phyloP scores from a whole-genome alignment of 2,113 vertebrate species.

The Carlito syrichta region DNA sequence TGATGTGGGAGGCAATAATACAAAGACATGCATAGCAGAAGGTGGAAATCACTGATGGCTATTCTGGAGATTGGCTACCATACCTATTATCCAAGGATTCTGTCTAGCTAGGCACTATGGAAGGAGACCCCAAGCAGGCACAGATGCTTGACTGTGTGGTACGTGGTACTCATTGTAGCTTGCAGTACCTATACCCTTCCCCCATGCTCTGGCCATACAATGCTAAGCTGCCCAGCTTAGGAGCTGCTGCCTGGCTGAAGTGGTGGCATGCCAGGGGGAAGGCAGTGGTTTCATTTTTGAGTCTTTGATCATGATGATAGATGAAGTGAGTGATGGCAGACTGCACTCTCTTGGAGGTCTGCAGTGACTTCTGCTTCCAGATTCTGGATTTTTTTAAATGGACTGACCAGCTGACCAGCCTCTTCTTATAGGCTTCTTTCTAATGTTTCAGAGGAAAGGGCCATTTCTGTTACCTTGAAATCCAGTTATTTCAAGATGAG shows the following conservation, averaged over 20 bases:
- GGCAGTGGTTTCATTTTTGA: slow-evolving; percentile 20
- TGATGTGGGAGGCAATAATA: not conserved
- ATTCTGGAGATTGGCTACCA: not conserved
- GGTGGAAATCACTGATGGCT: not conserved
- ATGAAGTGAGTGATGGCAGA: not conserved
- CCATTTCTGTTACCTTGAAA: slow-evolving; percentile 20
- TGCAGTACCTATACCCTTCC: not conserved
- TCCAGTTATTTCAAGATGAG: slow-evolving; percentile 5
- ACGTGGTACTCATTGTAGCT: not conserved
- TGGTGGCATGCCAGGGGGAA: not conserved
- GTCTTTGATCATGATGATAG: not conserved
- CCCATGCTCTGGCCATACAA: too few relatives aligned
- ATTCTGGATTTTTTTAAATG: not conserved
- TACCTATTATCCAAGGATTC: not conserved
- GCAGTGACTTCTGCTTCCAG: not conserved
- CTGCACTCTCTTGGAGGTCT: not conserved
- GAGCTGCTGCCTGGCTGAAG: not conserved
- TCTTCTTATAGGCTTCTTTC: not conserved
- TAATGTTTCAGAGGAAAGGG: not conserved
- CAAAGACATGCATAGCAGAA: not conserved
- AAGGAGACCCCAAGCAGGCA: not conserved
- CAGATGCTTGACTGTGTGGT: too few relatives aligned
- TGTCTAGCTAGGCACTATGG: not conserved
- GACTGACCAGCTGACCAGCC: not conserved
- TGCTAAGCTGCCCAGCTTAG: not conserved